Evolutionary conservation across 2,113 vertebrate species (phyloP), one percentile per base, ranked within the genome.

Genomic region (Lophochroa leadbeateri): DNA sequence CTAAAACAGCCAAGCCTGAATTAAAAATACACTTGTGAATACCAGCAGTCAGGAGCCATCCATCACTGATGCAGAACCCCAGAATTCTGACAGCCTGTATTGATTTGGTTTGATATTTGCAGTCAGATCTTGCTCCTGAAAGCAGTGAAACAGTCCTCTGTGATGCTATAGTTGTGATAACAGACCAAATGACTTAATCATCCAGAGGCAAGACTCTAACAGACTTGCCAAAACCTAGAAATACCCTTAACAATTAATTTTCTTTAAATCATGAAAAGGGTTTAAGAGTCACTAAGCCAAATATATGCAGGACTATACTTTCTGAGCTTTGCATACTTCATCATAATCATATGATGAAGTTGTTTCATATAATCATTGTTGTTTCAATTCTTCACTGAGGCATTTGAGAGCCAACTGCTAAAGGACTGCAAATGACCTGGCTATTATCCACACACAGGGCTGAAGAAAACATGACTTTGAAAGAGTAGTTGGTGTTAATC

Each of bases 11-110:
- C 61, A 83, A 70, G 49, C 33, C 85, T 90, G 55, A 68, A 96
- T n/a, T 23, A 94, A 96, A 96, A 91, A 91, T 77, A 90, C 84
- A 49, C 63, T 92, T 94, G 87, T 88, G 94, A 94, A 96, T 94
- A 94, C 39, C 61, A 90, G 55, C 58, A 72, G 69, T 85, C 84
- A 80, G 87, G 11, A 86, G 14, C 61, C 46, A 97, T 96, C 76
- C 61, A 87, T 96, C 92, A 88, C 27, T 83, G 90, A 71, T 58
- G 55, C 47, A 94, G 84, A 94, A 65, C 28, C 24, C 71, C 79
- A 84, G 81, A 88, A 81, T 77, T 64, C 52, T 91, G 57, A 94
- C 83, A 92, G 88, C 19, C 65, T 87, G 69, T 92, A 88, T 52
- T 88, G 82, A 88, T 93, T 94, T 86, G n/a, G 52, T 79, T 91